A percentile compares a stretch with the other conserved stretches of the same genome.
Evolutionary conservation across 2,113 vertebrate genomes (phyloP).

Genomic region (Trinectes maculatus): DNA sequence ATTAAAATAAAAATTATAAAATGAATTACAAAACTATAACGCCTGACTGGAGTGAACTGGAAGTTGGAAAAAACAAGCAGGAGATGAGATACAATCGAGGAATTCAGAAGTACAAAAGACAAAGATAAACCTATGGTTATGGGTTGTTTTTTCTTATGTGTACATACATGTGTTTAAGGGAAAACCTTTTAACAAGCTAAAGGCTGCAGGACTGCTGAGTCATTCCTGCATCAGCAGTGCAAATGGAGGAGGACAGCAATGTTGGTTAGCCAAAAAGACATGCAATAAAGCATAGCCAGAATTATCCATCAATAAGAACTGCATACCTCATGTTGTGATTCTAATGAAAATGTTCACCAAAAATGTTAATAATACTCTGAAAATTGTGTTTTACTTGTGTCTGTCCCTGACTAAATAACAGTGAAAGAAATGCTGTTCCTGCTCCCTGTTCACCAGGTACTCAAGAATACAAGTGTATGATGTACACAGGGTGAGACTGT

Average conservation of each 20-base stretch:
- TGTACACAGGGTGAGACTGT: background rate
- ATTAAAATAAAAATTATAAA: too few species aligned
- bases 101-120: too few species aligned
- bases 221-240: slow-evolving; percentile 46
- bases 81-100: too few species aligned
- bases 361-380: background rate
- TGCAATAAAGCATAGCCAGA: background rate
- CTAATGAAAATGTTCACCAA: background rate
- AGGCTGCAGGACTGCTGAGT: slow-evolving; percentile 52
- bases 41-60: too few species aligned
- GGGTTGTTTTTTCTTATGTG: too few species aligned
- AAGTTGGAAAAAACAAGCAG: too few species aligned
- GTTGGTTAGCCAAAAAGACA: slow-evolving; percentile 7
- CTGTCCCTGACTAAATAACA: slow-evolving; percentile 46
- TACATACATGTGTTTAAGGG: too few species aligned
- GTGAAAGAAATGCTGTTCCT: background rate
- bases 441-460: background rate
- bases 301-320: slow-evolving; percentile 6
- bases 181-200: slow-evolving; percentile 3
- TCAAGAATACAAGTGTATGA: background rate
- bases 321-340: background rate
- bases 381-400: background rate
- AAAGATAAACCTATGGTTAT: too few species aligned
- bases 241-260: background rate
- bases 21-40: too few species aligned